Conservation (phyloP, 2,888 invertebrate genomes). For the Pammene fasciana region DNA sequence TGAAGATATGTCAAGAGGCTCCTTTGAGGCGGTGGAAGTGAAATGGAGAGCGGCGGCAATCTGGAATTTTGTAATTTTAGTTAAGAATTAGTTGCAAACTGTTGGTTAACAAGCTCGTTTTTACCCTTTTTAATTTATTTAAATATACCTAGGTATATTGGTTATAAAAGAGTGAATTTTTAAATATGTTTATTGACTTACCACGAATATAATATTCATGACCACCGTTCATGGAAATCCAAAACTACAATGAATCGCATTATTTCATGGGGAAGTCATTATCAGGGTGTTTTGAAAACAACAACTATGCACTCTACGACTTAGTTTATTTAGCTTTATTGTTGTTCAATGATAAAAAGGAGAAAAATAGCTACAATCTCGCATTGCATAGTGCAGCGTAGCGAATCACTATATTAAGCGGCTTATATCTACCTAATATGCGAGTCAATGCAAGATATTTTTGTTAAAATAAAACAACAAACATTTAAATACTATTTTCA, state of each 20-base stretch:
- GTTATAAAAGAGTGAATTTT: too few species aligned
- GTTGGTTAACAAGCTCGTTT: too few species aligned
- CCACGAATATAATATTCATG: constrained; percentile 35
- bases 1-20: constrained; percentile 54
- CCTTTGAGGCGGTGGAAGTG: constrained; percentile 51
- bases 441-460: too few species aligned
- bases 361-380: neutral
- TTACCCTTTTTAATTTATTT: too few species aligned
- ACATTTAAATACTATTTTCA: too few species aligned
- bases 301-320: neutral
- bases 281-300: constrained; percentile 36
- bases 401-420: too few species aligned
- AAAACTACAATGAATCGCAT: constrained; percentile 6
- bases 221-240: constrained; percentile 13
- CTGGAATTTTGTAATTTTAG: constrained; percentile 52
- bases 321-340: neutral
- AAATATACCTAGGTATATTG: too few species aligned
- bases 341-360: constrained; percentile 15
- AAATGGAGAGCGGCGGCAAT: constrained; percentile 58
- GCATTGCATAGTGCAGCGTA: neutral
- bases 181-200: constrained; percentile 1
- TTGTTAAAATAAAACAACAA: too few species aligned
- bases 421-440: too few species aligned
- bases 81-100: neutral
- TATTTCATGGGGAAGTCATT: constrained; percentile 14